Evolutionary conservation across 2,113 vertebrate species (phyloP).

Genomic region (Gavia stellata): DNA sequence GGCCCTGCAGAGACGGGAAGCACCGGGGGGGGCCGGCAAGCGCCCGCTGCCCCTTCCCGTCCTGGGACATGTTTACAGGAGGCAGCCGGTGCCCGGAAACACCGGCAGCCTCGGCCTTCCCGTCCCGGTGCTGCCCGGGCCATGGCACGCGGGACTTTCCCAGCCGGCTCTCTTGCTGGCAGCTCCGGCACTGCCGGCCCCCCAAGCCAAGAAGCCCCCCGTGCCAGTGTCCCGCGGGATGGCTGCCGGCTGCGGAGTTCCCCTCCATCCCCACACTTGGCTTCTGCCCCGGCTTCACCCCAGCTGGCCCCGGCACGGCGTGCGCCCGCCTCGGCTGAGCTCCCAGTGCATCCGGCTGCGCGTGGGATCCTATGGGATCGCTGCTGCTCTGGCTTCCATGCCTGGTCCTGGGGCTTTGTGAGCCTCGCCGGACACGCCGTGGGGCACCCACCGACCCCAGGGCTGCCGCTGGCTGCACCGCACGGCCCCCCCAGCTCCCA

Average conservation of each 20-base stretch:
- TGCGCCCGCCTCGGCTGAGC: not conserved
- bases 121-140: not conserved
- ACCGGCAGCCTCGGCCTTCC: not conserved
- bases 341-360: not conserved
- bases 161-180: not conserved
- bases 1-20: not conserved
- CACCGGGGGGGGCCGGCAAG: not conserved
- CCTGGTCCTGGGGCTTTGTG: not conserved
- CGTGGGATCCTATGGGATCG: not conserved
- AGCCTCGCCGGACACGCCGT: accelerated
- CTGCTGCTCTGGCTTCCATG: not conserved
- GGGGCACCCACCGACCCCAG: not conserved
- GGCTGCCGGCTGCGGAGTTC: not conserved
- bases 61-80: not conserved
- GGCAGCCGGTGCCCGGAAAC: not conserved
- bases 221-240: accelerated
- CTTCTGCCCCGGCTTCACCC: not conserved
- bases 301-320: not conserved
- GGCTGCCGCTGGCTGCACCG: not conserved
- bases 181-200: not conserved
- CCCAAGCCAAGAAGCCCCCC: not conserved
- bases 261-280: not conserved
- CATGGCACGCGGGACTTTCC: not conserved
- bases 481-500: not conserved
- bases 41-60: not conserved